These are phyloP conservation scores for Colinus virginianus DNA, from an alignment of 2,113 vertebrate genomes.

Conservation along the genomic window DNA sequence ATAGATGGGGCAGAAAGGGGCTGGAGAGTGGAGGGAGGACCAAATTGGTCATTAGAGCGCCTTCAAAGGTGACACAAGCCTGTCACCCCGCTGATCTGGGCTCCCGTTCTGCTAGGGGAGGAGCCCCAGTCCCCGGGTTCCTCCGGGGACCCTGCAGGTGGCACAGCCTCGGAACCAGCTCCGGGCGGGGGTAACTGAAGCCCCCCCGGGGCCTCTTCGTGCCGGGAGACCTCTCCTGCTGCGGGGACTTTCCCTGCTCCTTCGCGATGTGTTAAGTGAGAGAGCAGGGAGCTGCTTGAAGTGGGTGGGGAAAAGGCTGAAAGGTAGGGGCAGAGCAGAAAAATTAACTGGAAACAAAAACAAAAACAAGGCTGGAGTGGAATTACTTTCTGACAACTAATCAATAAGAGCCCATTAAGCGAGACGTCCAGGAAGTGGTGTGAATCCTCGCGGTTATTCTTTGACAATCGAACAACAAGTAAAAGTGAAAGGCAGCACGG, in stretches of 20 bases:
- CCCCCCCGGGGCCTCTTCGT: not conserved
- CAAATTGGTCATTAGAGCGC: slow-evolving; percentile 39
- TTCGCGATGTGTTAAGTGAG: rapidly evolving
- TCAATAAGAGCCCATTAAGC: slow-evolving; percentile 20
- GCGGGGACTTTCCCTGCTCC: rapidly evolving
- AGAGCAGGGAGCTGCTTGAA: rapidly evolving
- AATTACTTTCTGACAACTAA: not conserved
- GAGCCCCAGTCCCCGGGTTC: not conserved
- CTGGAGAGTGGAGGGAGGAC: not conserved
- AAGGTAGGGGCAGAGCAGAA: too few relatives aligned
- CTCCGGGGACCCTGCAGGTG: not conserved
- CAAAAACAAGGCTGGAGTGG: not conserved
- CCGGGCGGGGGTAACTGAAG: not conserved
- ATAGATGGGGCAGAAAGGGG: slow-evolving; percentile 62
- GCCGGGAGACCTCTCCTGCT: not conserved
- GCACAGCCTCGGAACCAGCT: not conserved
- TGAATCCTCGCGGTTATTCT: not conserved
- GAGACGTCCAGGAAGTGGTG: not conserved
- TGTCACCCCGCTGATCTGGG: not conserved
- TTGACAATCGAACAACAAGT: not conserved
- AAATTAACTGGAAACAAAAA: too few relatives aligned
- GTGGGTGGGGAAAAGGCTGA: not conserved
- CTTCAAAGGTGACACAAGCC: slow-evolving; percentile 30
- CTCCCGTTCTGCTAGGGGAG: not conserved
- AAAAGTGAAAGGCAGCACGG: not conserved